Evolutionary conservation across 2,797 vertebrate species (phyloP).

Genomic region (Leptodactylus fallax): DNA sequence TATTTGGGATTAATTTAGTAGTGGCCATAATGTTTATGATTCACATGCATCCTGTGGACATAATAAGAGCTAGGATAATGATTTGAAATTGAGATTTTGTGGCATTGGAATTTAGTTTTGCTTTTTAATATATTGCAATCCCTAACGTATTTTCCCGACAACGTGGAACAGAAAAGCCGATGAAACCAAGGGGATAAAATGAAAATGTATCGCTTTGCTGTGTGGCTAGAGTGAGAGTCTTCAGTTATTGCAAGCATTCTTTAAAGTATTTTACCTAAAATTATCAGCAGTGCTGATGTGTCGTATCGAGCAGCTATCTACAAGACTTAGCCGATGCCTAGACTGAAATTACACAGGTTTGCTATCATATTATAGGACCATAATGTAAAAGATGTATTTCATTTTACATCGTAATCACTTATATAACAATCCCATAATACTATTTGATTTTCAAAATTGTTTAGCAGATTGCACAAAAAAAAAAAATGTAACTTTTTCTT

Average conservation of each 20-base stretch:
- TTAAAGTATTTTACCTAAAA: conserved; percentile 15
- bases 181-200: conserved; percentile 22
- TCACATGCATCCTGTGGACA: conserved; percentile 43
- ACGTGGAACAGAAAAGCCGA: conserved; percentile 31
- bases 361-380: not conserved
- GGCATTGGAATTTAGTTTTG: conserved; percentile 55
- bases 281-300: conserved; percentile 18
- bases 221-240: not conserved
- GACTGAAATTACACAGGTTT: not conserved
- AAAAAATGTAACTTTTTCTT: too few relatives aligned
- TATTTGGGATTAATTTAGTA: conserved; percentile 63
- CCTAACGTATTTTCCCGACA: conserved; percentile 28
- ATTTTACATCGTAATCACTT: not conserved
- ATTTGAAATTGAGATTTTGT: conserved; percentile 60
- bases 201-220: conserved; percentile 3
- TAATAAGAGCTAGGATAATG: conserved; percentile 45
- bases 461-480: not conserved
- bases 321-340: not conserved
- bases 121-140: conserved; percentile 55
- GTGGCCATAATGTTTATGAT: conserved; percentile 59
- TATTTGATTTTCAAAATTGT: not conserved
- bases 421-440: not conserved
- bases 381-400: not conserved
- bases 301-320: conserved; percentile 3
- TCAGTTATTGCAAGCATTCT: not conserved